phyloP scores from a whole-genome alignment of 2,888 invertebrate species.

The Ferrisia virgata region DNA sequence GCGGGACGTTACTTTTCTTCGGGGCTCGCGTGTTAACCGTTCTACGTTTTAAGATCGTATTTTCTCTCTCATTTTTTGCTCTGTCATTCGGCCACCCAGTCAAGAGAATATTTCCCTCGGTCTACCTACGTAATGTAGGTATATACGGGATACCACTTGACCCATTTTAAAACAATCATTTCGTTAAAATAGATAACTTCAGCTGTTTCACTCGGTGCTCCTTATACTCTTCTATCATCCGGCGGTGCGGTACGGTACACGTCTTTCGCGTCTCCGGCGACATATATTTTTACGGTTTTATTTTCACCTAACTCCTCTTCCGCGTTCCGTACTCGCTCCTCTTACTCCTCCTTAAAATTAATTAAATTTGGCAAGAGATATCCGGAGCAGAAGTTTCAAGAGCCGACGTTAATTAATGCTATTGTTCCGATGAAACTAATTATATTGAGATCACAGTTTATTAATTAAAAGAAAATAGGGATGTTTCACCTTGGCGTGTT shows the following conservation, averaged over 20 bases:
- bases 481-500: constrained; percentile 16
- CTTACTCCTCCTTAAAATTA: not conserved
- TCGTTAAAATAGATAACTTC: not conserved
- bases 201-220: no score
- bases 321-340: no score
- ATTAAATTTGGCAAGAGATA: constrained; percentile 26
- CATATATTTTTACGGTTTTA: not conserved
- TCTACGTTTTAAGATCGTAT: not conserved
- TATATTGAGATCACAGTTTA: constrained; percentile 27
- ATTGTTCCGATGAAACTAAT: constrained; percentile 37
- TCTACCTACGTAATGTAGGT: not conserved
- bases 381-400: constrained; percentile 10
- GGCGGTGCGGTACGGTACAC: no score
- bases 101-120: not conserved
- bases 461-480: constrained; percentile 8
- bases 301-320: no score
- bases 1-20: not conserved
- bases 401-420: constrained; percentile 34
- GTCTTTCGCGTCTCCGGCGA: not conserved
- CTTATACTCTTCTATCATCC: no score
- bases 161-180: not conserved
- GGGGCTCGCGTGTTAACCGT: no score
- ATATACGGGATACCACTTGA: not conserved
- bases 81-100: not conserved
- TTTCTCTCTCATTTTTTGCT: not conserved